phyloP scores from a whole-genome alignment of 35 echinoderm and acorn worm species.

The Lytechinus pictus region DNA sequence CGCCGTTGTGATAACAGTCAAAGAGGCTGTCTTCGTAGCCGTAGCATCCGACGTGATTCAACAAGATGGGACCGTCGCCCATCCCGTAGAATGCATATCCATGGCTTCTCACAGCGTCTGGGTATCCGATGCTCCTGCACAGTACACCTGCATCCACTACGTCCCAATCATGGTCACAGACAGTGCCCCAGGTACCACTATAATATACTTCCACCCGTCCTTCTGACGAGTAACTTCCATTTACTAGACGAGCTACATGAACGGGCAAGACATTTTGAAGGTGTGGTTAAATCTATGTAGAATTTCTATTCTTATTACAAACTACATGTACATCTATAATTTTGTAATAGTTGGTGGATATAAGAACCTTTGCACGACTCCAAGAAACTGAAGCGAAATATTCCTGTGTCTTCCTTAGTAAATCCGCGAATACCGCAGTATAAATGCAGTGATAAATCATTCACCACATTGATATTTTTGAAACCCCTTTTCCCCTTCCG shows the following conservation, averaged over 20 bases:
- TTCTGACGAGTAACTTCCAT: background rate
- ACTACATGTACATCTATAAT: too few species aligned
- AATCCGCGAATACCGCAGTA: too few species aligned
- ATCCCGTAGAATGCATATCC: background rate
- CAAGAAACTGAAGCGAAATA: too few species aligned
- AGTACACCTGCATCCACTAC: background rate
- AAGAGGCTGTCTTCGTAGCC: slow-evolving; percentile 36
- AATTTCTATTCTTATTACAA: too few species aligned
- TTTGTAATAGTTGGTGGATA: too few species aligned
- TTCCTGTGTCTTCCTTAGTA: too few species aligned
- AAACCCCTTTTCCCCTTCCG: too few species aligned
- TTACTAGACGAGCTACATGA: background rate
- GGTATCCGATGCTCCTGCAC: slow-evolving; percentile 35
- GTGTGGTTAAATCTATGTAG: too few species aligned
- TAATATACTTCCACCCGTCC: slow-evolving; percentile 47
- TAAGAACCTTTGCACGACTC: too few species aligned
- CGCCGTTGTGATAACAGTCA: slow-evolving; percentile 48
- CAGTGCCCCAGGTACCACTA: slow-evolving; percentile 45
- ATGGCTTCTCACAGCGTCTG: background rate
- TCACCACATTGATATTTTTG: too few species aligned
- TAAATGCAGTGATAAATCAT: too few species aligned
- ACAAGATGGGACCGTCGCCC: slow-evolving; percentile 47
- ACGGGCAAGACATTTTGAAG: too few species aligned
- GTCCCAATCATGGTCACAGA: slow-evolving; percentile 42
- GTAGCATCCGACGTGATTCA: slow-evolving; percentile 45